Evolutionary conservation across 2,888 invertebrate species (phyloP).

Genomic region (Melinaea marsaeus): DNA sequence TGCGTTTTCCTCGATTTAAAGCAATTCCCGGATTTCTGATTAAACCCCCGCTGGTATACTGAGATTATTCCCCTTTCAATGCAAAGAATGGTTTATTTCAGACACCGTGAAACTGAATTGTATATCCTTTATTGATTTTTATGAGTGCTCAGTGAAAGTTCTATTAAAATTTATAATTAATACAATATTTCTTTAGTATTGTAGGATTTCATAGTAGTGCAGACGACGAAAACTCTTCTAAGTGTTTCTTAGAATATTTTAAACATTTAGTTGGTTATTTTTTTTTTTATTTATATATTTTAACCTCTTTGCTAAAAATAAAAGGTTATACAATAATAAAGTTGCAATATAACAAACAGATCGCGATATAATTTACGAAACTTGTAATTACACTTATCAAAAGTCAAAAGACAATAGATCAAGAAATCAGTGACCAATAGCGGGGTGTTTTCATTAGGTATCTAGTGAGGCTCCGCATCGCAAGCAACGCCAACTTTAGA

Average conservation of each 20-base stretch:
- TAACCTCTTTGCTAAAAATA: no score
- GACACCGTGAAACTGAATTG: constrained; percentile 75
- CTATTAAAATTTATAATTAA: constrained; percentile 11
- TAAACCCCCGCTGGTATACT: constrained; percentile 73
- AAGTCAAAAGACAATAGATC: constrained; percentile 13
- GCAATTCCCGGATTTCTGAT: constrained; percentile 77
- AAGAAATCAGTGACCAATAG: constrained; percentile 31
- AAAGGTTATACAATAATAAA: no score
- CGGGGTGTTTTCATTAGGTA: constrained; percentile 68
- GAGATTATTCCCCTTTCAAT: constrained; percentile 77
- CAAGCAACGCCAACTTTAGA: constrained; percentile 64
- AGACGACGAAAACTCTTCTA: background rate
- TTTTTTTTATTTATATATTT: no score
- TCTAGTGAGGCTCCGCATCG: constrained; percentile 45
- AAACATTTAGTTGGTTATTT: no score
- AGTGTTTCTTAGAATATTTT: no score
- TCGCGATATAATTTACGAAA: background rate
- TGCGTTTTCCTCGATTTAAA: constrained; percentile 78
- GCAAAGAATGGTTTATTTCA: constrained; percentile 77
- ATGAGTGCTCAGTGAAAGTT: constrained; percentile 33
- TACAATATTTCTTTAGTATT: background rate
- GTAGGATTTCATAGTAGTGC: no score
- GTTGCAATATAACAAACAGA: no score
- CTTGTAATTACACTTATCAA: background rate
- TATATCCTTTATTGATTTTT: constrained; percentile 73